These are phyloP conservation scores for Phenganax stokvisi DNA, from an alignment of 92 coral and sea anemone genomes.

Conservation along the genomic window DNA sequence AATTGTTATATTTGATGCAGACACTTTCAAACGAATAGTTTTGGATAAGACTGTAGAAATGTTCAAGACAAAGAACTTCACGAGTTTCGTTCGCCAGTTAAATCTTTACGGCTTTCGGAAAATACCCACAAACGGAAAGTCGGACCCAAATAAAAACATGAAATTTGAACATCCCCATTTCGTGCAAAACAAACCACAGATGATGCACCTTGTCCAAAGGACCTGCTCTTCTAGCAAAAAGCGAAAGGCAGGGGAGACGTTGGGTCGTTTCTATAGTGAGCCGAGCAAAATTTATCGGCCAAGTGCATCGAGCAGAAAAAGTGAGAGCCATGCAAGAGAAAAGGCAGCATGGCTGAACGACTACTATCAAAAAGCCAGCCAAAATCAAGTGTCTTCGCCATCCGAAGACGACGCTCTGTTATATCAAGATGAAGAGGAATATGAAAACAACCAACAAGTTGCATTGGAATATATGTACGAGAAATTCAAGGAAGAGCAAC, in stretches of 20 bases:
- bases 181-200: conserved; percentile 80
- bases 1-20: conserved; percentile 94
- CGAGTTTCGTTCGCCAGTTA: conserved; percentile 96
- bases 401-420: conserved; percentile 51
- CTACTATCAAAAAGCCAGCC: conserved; percentile 50
- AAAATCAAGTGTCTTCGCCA: conserved; percentile 44
- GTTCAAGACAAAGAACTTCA: conserved; percentile 97
- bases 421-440: conserved; percentile 54
- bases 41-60: conserved; percentile 96
- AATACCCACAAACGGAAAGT: conserved; percentile 92
- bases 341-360: conserved; percentile 53
- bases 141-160: conserved; percentile 98
- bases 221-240: conserved; percentile 85
- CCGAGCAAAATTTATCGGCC: conserved; percentile 22
- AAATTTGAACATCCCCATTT: conserved; percentile 88
- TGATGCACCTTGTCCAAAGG: conserved; percentile 89
- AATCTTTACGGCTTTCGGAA: conserved; percentile 92
- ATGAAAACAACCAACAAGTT: conserved; percentile 47
- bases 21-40: conserved; percentile 87
- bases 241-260: conserved; percentile 55
- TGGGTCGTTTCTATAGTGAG: conserved; percentile 36
- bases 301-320: conserved; percentile 41
- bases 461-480: conserved; percentile 77
- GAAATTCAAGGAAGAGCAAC: conserved; percentile 81
- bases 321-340: conserved; percentile 57